Percentiles rank a stretch among this genome's conserved stretches.
These are phyloP conservation scores for Cyphomyrmex costatus DNA, from an alignment of 1,140 invertebrate species.

Conservation along the genomic window DNA sequence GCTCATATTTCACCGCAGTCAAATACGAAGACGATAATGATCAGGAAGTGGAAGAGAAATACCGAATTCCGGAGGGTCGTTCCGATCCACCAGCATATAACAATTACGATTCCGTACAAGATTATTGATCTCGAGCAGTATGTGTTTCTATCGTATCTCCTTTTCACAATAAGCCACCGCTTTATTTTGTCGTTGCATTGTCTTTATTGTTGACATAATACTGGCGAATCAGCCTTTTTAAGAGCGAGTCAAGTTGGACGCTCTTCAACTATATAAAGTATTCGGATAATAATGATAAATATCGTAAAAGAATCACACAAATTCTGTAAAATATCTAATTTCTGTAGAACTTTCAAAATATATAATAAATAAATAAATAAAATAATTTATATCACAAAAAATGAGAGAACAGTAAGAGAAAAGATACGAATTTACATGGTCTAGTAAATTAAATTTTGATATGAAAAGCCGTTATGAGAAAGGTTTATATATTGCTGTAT, in stretches of 20 bases:
- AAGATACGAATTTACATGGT: neutral
- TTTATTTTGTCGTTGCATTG: conserved; percentile 56
- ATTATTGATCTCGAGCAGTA: conserved; percentile 78
- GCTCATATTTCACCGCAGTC: conserved; percentile 88
- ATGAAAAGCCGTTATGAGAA: neutral
- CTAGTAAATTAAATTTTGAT: conserved; percentile 17
- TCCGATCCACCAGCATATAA: conserved; percentile 79
- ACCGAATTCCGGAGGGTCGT: conserved; percentile 87
- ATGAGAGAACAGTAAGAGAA: neutral
- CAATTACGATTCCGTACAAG: conserved; percentile 82
- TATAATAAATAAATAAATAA: conserved; percentile 9
- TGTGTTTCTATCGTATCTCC: conserved; percentile 54
- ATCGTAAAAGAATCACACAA: neutral
- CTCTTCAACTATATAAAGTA: neutral
- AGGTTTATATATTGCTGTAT: neutral
- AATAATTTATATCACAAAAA: conserved; percentile 33
- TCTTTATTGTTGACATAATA: conserved; percentile 69
- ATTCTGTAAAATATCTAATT: neutral
- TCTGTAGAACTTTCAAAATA: neutral
- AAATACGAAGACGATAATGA: conserved; percentile 89
- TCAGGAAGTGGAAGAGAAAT: conserved; percentile 89
- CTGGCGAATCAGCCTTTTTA: conserved; percentile 23
- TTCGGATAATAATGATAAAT: neutral
- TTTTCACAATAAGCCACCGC: conserved; percentile 64
- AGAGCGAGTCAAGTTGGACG: neutral